Percentiles rank a stretch among this genome's conserved stretches.
Evolutionary conservation across 2,113 vertebrate genomes (phyloP).

Genomic region (Mobula hypostoma): DNA sequence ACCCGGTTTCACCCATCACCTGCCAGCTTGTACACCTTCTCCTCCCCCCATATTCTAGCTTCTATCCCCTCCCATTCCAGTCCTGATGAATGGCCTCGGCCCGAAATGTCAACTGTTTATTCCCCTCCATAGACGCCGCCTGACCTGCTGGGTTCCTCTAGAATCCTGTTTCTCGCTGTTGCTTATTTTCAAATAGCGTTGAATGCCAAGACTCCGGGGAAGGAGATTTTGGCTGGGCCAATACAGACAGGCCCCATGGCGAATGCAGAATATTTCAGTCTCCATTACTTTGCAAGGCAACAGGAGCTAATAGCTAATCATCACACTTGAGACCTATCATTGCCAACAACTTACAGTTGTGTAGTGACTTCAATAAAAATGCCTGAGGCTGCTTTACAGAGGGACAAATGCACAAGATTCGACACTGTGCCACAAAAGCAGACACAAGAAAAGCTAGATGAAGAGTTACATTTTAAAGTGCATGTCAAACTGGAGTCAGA

Average conservation of each 20-base stretch:
- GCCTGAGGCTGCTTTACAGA: not conserved
- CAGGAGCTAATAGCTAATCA: not conserved
- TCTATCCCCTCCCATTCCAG: too few species aligned
- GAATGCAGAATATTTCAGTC: not conserved
- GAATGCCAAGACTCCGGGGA: not conserved
- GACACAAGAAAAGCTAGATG: not conserved
- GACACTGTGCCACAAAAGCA: not conserved
- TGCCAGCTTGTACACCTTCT: too few species aligned
- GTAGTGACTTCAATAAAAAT: not conserved
- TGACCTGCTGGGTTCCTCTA: too few species aligned
- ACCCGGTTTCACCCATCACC: too few species aligned
- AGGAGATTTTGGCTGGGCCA: not conserved
- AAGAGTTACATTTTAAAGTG: not conserved
- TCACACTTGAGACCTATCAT: not conserved
- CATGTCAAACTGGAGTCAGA: not conserved
- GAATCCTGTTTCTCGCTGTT: too few species aligned
- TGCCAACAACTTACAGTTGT: not conserved
- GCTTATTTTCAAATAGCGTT: not conserved
- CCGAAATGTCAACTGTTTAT: too few species aligned
- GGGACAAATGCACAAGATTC: not conserved
- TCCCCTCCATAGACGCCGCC: too few species aligned
- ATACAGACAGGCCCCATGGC: not conserved
- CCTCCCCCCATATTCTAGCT: too few species aligned
- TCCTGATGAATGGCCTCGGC: too few species aligned
- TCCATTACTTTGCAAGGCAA: not conserved